These are phyloP conservation scores for Azemiops feae DNA, from an alignment of 2,113 vertebrate genomes.

Conservation along the genomic window DNA sequence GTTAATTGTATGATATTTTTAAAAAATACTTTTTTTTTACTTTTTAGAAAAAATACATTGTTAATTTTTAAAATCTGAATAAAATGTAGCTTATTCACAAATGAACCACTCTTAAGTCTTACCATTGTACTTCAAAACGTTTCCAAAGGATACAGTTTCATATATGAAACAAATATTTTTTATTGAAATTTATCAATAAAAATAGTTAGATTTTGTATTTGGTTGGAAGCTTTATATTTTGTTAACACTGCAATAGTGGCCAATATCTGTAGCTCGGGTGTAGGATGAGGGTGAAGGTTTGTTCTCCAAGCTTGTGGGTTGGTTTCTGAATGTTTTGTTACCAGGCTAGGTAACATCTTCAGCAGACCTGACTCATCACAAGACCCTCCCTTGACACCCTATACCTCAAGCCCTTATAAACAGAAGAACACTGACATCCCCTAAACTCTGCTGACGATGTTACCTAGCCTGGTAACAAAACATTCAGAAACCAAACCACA, in stretches of 20 bases:
- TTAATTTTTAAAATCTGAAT: background rate
- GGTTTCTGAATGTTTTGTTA: no score
- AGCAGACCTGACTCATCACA: no score
- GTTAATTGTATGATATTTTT: background rate
- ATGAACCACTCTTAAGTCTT: background rate
- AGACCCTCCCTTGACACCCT: no score
- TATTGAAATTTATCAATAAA: background rate
- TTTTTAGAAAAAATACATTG: background rate
- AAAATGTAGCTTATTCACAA: background rate
- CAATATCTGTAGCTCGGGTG: no score
- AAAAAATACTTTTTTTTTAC: background rate
- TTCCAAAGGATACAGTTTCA: background rate
- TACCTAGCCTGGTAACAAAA: no score
- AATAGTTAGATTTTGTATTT: background rate
- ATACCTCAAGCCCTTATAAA: no score
- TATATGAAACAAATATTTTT: background rate
- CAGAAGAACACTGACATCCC: no score
- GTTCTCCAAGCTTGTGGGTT: no score
- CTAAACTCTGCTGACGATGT: no score
- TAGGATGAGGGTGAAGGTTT: no score
- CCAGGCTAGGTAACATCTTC: no score
- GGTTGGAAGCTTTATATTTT: background rate
- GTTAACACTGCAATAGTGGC: background rate
- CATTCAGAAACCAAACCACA: no score
- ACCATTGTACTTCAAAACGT: background rate